A percentile compares a stretch with the other conserved stretches of the same genome.
These are phyloP conservation scores for Catonia carolina DNA, from an alignment of 2,888 invertebrate genomes.

Conservation along the genomic window DNA sequence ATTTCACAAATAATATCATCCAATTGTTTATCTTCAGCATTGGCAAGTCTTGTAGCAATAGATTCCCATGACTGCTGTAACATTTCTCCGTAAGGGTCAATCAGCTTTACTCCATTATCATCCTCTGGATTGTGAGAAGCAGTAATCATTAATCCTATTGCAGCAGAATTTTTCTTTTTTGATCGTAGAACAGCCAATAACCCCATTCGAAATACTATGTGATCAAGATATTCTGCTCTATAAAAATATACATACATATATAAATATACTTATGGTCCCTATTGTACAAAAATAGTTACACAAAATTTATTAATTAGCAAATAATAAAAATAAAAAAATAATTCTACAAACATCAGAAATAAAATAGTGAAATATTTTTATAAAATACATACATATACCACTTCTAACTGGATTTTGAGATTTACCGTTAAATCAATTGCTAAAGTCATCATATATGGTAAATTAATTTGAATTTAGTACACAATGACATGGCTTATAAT, in stretches of 20 bases:
- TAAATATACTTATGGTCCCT: no score
- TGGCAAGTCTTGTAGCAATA: conserved; percentile 80
- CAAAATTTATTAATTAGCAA: conserved; percentile 7
- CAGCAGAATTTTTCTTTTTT: conserved; percentile 70
- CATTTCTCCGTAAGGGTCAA: conserved; percentile 97
- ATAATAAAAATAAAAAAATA: conserved; percentile 5
- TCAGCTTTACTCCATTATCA: conserved; percentile 94
- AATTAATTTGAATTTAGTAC: no score
- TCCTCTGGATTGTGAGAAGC: conserved; percentile 96
- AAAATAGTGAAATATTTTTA: no score
- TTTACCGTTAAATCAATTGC: no score
- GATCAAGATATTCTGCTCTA: conserved; percentile 78
- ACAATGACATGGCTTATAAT: no score
- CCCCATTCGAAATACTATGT: conserved; percentile 93
- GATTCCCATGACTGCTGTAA: conserved; percentile 86
- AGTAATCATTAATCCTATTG: conserved; percentile 97
- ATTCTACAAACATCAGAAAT: no score
- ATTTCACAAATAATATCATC: conserved; percentile 61
- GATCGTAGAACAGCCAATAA: conserved; percentile 85
- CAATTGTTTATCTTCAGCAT: conserved; percentile 65
- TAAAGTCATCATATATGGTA: no score
- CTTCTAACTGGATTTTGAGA: no score
- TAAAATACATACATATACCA: no score
- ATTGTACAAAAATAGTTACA: no score
- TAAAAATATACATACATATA: conserved; percentile 39